phyloP scores from a whole-genome alignment of 2,797 vertebrate species.

The Hoplostethus mediterraneus region DNA sequence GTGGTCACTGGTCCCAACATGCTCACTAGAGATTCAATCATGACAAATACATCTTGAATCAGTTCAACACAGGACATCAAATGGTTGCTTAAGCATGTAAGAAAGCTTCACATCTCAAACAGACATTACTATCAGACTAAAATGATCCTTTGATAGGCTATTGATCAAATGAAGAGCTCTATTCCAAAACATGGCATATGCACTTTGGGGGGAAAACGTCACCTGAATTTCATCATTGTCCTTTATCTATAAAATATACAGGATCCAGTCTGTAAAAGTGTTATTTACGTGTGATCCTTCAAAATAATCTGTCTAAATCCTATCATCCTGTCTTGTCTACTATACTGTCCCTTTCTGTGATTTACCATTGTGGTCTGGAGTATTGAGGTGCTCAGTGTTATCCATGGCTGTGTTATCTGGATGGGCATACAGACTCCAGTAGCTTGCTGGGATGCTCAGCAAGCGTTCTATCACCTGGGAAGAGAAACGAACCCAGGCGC shows the following conservation, averaged over 20 bases:
- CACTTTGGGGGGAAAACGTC: too few species aligned
- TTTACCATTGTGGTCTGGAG: conserved; percentile 89
- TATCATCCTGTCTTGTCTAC: not conserved
- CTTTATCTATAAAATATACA: too few species aligned
- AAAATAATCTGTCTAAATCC: not conserved
- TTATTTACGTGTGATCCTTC: not conserved
- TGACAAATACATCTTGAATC: not conserved
- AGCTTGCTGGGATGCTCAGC: conserved; percentile 88
- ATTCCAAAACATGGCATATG: not conserved
- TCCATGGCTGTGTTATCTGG: conserved; percentile 81
- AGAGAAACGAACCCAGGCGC: conserved; percentile 1
- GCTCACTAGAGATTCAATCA: conserved; percentile 83
- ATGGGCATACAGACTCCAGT: conserved; percentile 90
- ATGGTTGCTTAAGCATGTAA: not conserved
- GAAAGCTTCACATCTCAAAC: not conserved
- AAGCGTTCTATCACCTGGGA: conserved; percentile 90
- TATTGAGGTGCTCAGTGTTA: conserved; percentile 77
- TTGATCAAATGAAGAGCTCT: not conserved
- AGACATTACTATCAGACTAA: not conserved
- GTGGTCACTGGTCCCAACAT: conserved; percentile 93
- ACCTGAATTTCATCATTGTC: not conserved
- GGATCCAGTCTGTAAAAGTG: too few species aligned
- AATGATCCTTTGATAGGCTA: not conserved
- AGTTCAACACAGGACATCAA: not conserved
- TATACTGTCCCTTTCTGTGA: not conserved